These are phyloP conservation scores for Azemiops feae DNA, from an alignment of 2,113 vertebrate genomes.

Conservation along the genomic window DNA sequence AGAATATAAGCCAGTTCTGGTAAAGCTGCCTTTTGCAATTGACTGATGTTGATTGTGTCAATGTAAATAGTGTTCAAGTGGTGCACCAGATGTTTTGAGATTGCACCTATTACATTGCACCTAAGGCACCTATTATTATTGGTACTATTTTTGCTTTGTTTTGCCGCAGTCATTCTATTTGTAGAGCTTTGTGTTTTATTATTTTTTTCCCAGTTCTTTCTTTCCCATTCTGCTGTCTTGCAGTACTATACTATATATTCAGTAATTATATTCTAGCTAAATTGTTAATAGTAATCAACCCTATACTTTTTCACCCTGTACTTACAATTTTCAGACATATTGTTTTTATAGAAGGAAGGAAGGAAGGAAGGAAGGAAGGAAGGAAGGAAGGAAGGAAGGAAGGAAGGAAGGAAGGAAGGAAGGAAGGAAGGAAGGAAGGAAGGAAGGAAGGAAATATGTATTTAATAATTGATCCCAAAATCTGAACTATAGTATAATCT, in stretches of 20 bases:
- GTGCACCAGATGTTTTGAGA: neutral
- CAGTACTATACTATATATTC: neutral
- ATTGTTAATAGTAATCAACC: too few relatives aligned
- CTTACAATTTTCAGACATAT: too few relatives aligned
- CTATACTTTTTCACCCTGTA: too few relatives aligned
- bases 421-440: too few relatives aligned
- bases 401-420: too few relatives aligned
- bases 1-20: neutral
- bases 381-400: too few relatives aligned
- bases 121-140: neutral
- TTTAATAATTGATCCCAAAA: neutral
- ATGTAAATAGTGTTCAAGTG: too few relatives aligned
- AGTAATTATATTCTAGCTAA: neutral
- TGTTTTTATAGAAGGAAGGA: too few relatives aligned
- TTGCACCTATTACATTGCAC: neutral
- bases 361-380: too few relatives aligned
- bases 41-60: neutral
- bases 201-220: neutral
- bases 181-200: too few relatives aligned
- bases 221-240: neutral
- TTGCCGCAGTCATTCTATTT: neutral
- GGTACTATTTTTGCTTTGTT: neutral
- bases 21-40: neutral
- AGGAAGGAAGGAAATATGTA: neutral
- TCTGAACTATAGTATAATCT: neutral